phyloP scores from a whole-genome alignment of 2,797 vertebrate genomes.

The Parauchenoglanis ngamensis region DNA sequence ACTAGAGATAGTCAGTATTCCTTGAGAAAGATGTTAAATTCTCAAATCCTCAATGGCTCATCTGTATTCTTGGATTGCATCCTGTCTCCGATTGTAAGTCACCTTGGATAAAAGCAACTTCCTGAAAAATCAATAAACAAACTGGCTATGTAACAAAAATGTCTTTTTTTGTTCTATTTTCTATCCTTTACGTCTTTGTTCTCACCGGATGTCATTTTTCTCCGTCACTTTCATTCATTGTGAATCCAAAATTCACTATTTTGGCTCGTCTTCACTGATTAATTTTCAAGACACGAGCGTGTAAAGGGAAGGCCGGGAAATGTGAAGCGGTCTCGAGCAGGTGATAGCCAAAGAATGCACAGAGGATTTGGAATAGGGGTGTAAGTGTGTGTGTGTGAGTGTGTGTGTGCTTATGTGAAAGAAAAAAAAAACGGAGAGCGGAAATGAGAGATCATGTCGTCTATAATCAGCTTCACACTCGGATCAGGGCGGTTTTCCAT shows the following conservation, averaged over 20 bases:
- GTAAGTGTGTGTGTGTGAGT: slow-evolving; percentile 24
- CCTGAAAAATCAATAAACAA: background rate
- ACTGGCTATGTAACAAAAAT: background rate
- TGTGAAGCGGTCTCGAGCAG: slow-evolving; percentile 28
- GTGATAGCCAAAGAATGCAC: slow-evolving; percentile 54
- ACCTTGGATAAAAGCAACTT: background rate
- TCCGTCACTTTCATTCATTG: background rate
- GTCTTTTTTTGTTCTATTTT: background rate
- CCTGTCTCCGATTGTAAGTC: background rate
- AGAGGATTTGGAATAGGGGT: slow-evolving; percentile 47
- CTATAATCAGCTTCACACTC: slow-evolving; percentile 58
- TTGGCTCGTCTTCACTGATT: slow-evolving; percentile 24
- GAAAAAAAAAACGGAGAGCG: background rate
- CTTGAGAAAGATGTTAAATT: background rate
- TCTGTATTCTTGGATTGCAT: background rate
- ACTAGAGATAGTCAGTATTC: background rate
- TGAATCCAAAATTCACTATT: background rate
- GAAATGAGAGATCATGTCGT: background rate
- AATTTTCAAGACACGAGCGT: slow-evolving; percentile 36
- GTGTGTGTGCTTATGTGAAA: slow-evolving; percentile 12
- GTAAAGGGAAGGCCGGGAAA: slow-evolving; percentile 21
- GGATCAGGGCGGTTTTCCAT: slow-evolving; percentile 41
- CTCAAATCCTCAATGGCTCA: background rate
- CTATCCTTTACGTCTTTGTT: background rate
- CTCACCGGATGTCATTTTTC: slow-evolving; percentile 1